A percentile compares a stretch with the other conserved stretches of the same genome.
Evolutionary conservation across 2,797 vertebrate species (phyloP).

Genomic region (Yasuhikotakia modesta): DNA sequence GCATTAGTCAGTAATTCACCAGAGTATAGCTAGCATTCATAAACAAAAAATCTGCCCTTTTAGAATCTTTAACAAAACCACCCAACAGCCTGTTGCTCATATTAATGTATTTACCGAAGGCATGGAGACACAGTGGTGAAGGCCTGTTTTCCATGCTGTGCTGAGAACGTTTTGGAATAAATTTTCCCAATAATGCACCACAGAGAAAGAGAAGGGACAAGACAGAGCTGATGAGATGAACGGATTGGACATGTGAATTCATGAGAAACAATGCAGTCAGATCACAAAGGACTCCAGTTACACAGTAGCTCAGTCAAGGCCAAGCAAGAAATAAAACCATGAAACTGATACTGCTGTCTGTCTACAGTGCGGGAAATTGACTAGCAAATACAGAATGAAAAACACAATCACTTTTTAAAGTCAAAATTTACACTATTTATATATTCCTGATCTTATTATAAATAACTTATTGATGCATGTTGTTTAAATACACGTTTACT

Average conservation of each 20-base stretch:
- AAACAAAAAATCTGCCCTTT: neutral
- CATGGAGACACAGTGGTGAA: neutral
- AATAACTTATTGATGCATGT: neutral
- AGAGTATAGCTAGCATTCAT: neutral
- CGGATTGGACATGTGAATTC: conserved; percentile 55
- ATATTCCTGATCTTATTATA: neutral
- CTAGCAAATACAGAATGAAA: conserved; percentile 23
- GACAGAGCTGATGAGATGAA: conserved; percentile 75
- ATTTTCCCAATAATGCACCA: conserved; percentile 69
- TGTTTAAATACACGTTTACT: no score
- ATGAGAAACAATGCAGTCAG: conserved; percentile 47
- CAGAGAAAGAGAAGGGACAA: conserved; percentile 80
- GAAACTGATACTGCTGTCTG: conserved; percentile 51
- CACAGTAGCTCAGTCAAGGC: conserved; percentile 50
- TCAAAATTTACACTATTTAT: neutral
- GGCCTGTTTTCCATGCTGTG: neutral
- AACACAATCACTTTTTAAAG: neutral
- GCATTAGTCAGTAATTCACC: conserved; percentile 2
- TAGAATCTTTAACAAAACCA: conserved; percentile 1
- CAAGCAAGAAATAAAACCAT: conserved; percentile 31
- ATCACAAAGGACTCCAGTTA: conserved; percentile 50
- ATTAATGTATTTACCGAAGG: neutral
- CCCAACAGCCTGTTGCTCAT: neutral
- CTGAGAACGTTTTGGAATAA: conserved; percentile 72
- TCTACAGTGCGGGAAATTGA: conserved; percentile 48